Conservation (phyloP, 2,888 invertebrate genomes). For the Pogonocherus hispidulus region DNA sequence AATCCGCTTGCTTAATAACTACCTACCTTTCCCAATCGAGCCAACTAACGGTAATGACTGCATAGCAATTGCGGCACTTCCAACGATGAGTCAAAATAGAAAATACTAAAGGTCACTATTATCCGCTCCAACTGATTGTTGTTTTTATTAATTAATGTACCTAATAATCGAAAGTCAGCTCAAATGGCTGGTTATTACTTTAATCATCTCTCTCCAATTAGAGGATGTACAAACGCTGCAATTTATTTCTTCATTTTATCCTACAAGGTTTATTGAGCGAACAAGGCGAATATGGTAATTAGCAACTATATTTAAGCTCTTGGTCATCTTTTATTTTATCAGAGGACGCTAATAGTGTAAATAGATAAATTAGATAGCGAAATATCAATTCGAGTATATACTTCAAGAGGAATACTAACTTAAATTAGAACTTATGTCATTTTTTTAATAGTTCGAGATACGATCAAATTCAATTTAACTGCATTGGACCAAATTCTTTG, state of each 20-base stretch:
- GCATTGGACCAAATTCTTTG: no score
- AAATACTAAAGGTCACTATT: not conserved
- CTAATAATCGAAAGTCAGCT: not conserved
- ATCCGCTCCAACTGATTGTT: not conserved
- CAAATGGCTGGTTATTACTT: not conserved
- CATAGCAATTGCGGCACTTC: not conserved
- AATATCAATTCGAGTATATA: not conserved
- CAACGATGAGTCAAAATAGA: not conserved
- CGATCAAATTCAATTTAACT: no score
- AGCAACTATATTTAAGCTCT: not conserved
- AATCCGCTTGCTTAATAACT: slow-evolving; percentile 5
- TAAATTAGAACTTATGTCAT: not conserved
- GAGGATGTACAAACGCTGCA: not conserved
- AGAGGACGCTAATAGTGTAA: not conserved
- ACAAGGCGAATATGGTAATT: not conserved
- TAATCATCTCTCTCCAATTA: not conserved
- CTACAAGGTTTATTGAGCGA: not conserved
- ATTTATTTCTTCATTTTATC: not conserved
- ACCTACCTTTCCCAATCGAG: not conserved
- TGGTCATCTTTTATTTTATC: not conserved
- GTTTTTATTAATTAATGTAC: not conserved
- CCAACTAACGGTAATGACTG: not conserved
- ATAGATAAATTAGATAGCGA: not conserved
- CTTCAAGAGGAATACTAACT: not conserved
- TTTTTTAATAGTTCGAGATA: no score